phyloP scores from a whole-genome alignment of 2,113 vertebrate species.

The Mus spicilegus region DNA sequence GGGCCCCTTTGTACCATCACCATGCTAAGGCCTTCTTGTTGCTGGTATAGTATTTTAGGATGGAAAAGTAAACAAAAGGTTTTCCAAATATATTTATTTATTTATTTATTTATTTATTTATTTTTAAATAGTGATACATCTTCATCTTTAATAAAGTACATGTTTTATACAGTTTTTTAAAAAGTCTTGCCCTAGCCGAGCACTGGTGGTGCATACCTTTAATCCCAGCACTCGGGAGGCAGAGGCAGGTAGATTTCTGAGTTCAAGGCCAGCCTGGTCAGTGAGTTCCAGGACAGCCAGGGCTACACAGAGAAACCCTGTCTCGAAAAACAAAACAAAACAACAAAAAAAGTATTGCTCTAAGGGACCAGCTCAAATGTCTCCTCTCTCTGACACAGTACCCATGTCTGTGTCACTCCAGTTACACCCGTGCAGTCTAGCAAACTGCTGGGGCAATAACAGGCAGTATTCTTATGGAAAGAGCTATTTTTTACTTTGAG shows the following conservation, averaged over 20 bases:
- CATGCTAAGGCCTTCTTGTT: conserved; percentile 27
- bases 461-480: conserved; percentile 19
- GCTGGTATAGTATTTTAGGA: not conserved
- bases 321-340: too few relatives aligned
- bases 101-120: not conserved
- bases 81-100: conserved; percentile 38
- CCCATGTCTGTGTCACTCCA: not conserved
- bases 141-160: not conserved
- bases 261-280: too few relatives aligned
- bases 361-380: conserved; percentile 10
- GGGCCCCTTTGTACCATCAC: not conserved
- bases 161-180: not conserved
- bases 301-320: too few relatives aligned
- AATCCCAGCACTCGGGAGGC: too few relatives aligned
- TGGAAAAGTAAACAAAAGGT: conserved; percentile 34
- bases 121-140: not conserved
- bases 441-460: not conserved
- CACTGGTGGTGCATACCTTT: too few relatives aligned
- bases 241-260: too few relatives aligned
- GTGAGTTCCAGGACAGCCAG: too few relatives aligned
- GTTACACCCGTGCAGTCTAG: not conserved
- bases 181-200: not conserved
- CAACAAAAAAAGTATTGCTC: not conserved
- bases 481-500: not conserved
- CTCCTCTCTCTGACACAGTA: not conserved